Percentiles rank a stretch among this genome's conserved stretches.
Conservation (phyloP, 2,888 invertebrate species). For the Eucriotettix oculatus region DNA sequence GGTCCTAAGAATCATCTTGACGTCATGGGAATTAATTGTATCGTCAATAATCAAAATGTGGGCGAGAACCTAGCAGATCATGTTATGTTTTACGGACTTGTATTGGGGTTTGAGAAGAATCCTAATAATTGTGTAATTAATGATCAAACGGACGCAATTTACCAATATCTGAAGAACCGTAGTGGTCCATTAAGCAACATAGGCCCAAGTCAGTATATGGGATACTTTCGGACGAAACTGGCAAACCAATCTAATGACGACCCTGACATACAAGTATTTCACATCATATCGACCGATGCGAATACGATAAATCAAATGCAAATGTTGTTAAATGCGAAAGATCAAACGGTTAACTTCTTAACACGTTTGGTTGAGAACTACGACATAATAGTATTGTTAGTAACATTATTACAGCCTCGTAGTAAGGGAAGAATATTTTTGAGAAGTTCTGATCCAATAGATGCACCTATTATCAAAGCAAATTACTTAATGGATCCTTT, state of each 20-base stretch:
- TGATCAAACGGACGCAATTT: conserved; percentile 8
- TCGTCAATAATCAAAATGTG: conserved; percentile 15
- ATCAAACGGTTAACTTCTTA: background rate
- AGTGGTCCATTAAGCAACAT: conserved; percentile 28
- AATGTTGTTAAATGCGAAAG: background rate
- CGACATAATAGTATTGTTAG: conserved; percentile 23
- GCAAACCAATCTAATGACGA: conserved; percentile 19
- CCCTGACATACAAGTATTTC: conserved; percentile 38
- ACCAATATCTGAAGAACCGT: conserved; percentile 27
- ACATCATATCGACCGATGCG: conserved; percentile 22
- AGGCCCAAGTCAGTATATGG: conserved; percentile 30
- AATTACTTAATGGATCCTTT: conserved; percentile 42
- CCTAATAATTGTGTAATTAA: too few relatives aligned
- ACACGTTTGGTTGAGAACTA: background rate
- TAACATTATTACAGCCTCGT: conserved; percentile 30
- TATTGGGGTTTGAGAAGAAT: conserved; percentile 11
- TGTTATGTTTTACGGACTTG: conserved; percentile 17
- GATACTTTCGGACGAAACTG: conserved; percentile 36
- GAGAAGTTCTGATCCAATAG: conserved; percentile 34
- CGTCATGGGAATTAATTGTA: conserved; percentile 20
- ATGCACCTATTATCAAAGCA: conserved; percentile 40
- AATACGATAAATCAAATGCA: conserved; percentile 4
- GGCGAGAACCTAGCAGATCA: conserved; percentile 29
- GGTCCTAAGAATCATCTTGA: conserved; percentile 26
- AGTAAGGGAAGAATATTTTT: conserved; percentile 38